Conservation (phyloP, 1,140 invertebrate genomes). For the Ctenoplectra terminalis region DNA sequence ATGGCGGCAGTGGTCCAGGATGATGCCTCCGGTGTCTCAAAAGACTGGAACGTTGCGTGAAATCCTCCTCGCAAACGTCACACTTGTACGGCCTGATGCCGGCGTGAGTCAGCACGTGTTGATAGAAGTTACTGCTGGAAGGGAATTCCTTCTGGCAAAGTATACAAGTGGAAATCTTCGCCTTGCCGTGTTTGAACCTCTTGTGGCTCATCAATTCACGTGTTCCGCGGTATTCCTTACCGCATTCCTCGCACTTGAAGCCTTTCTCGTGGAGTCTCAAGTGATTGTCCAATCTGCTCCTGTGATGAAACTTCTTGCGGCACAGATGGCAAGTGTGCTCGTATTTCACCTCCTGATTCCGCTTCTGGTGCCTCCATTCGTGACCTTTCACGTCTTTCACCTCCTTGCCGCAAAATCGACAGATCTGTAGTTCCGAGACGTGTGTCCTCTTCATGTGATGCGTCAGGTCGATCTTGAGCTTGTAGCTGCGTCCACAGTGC, state of each 20-base stretch:
- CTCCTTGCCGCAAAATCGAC: conserved; percentile 62
- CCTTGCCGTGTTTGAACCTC: conserved; percentile 82
- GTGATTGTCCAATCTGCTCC: conserved; percentile 79
- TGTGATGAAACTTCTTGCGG: conserved; percentile 80
- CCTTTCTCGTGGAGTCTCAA: conserved; percentile 79
- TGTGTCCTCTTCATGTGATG: conserved; percentile 66
- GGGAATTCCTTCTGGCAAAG: conserved; percentile 81
- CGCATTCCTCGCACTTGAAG: conserved; percentile 71
- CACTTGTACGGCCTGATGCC: conserved; percentile 86
- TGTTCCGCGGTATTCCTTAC: conserved; percentile 68
- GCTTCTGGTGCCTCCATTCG: conserved; percentile 72
- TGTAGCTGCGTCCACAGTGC: conserved; percentile 70
- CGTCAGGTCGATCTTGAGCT: conserved; percentile 60
- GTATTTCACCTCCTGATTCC: conserved; percentile 57
- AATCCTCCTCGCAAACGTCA: conserved; percentile 72
- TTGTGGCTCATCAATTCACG: conserved; percentile 84
- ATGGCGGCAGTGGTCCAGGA: conserved; percentile 54
- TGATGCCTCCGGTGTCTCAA: conserved; percentile 62
- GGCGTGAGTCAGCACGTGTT: conserved; percentile 86
- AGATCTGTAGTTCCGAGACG: conserved; percentile 39
- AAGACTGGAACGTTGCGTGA: conserved; percentile 68
- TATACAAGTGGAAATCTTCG: conserved; percentile 80
- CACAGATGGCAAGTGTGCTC: conserved; percentile 81
- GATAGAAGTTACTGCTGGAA: conserved; percentile 72
- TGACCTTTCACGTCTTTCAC: conserved; percentile 72